Evolutionary conservation across 2,888 invertebrate genomes (phyloP), one percentile per base, ranked within the genome.

Genomic region (Orthonevra nobilis): DNA sequence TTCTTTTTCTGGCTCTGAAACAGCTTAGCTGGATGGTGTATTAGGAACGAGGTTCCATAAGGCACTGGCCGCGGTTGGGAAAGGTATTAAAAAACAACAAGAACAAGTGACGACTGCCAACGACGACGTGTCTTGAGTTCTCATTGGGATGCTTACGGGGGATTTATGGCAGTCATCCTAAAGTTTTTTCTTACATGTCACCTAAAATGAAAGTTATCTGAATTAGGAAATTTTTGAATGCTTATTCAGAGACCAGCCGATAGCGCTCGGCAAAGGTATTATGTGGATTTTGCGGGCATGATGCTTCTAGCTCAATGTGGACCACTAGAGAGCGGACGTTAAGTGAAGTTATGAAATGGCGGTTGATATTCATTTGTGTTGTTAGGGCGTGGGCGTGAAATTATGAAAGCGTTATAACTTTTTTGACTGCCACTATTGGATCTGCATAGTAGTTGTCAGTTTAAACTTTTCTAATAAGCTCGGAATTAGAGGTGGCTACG

Each of bases 61-160:
- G 34, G 58, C 50, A 28, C n/a, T 34, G 26, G 14, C 56, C 69
- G 54, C 66, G 61, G 73, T 66, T 79, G 48, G 66, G 52, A 42
- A 50, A 66, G 54, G 50, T 72, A 60, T 54, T 68, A 60, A 74
- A 42, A 14, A 30, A 15, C 19, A 20, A 52, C 3, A 30, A 23
- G 23, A 23, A 23, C 3, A 69, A 10, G 14, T 63, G 70, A 66
- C n/a, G n/a, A n/a, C n/a, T n/a, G n/a, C n/a, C n/a, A n/a, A n/a
- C n/a, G n/a, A n/a, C 48, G 56, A 79, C 79, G 73, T 79, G 79
- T 68, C 79, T 79, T 66, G 54, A 73, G 73, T 54, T 68, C 48
- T 42, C 61, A 68, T 68, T 61, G 46, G 38, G 48, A 73, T 68
- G 48, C 79, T 79, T 61, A 61, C 48, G 61, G 40, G 6, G 77